Evolutionary conservation across 37 sponge, comb jelly and placozoan species (phyloP).

Genomic region (Oopsacas minuta): DNA sequence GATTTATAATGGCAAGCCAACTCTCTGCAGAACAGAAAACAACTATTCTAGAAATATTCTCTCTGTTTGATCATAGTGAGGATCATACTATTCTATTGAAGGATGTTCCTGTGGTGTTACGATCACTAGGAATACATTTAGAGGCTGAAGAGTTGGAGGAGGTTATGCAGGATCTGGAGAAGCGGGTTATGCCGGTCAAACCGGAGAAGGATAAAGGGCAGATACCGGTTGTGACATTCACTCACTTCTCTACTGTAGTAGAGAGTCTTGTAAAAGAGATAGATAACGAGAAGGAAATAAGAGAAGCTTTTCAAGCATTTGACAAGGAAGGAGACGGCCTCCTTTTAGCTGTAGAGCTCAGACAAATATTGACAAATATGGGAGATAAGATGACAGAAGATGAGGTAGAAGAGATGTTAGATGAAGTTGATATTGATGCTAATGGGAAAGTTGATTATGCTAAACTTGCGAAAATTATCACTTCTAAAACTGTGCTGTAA

Average conservation of each 20-base stretch:
- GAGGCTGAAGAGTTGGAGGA: not conserved
- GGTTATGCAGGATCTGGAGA: not conserved
- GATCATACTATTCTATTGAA: not conserved
- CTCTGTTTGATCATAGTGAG: not conserved
- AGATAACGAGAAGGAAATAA: conserved; percentile 12
- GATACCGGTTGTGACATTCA: not conserved
- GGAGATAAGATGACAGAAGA: conserved; percentile 10
- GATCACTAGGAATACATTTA: not conserved
- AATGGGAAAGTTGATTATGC: not conserved
- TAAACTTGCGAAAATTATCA: not conserved
- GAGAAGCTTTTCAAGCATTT: conserved; percentile 3
- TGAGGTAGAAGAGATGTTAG: not conserved
- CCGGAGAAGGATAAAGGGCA: not conserved
- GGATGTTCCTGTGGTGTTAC: not conserved
- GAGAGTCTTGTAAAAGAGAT: not conserved
- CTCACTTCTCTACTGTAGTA: not conserved
- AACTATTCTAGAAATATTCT: not conserved
- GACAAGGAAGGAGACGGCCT: not conserved
- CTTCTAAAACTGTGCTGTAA: not conserved
- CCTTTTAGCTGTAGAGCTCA: not conserved
- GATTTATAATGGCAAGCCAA: not conserved
- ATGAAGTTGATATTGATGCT: not conserved
- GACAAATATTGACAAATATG: not conserved
- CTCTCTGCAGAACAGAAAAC: not conserved
- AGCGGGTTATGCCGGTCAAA: not conserved